Evolutionary conservation across 2,113 vertebrate species (phyloP).

Genomic region (Burhinus bistriatus): DNA sequence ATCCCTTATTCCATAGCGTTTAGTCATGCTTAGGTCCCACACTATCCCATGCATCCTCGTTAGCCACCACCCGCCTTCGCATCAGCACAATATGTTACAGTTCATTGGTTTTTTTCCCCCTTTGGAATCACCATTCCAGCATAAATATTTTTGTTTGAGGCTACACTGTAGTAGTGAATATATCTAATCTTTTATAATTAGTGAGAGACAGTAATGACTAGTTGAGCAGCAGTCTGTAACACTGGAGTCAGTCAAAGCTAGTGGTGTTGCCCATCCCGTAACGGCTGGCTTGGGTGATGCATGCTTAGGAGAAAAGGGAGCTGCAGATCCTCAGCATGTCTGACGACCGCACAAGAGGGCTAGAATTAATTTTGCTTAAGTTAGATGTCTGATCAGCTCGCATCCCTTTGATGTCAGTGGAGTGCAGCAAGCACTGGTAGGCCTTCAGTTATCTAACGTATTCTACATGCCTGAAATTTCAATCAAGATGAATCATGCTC

Average conservation of each 20-base stretch:
- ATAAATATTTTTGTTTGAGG: not conserved
- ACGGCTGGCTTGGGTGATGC: not conserved
- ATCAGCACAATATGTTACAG: not conserved
- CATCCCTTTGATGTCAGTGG: constrained; percentile 21
- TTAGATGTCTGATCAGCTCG: not conserved
- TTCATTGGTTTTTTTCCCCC: not conserved
- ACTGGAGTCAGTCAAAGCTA: not conserved
- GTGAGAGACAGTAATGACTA: not conserved
- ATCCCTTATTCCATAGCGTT: not conserved
- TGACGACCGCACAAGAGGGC: not conserved
- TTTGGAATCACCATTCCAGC: not conserved
- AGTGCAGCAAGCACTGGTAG: not conserved
- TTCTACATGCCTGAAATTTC: not conserved
- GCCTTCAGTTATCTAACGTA: not conserved
- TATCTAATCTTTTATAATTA: not conserved
- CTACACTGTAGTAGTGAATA: not conserved
- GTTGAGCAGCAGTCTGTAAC: not conserved
- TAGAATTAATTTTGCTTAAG: constrained; percentile 4
- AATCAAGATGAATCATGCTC: not conserved
- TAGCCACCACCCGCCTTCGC: not conserved
- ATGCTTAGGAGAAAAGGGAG: not conserved
- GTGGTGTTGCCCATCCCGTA: not conserved
- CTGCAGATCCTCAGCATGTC: not conserved
- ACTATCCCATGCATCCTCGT: not conserved
- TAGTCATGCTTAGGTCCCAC: not conserved